These are phyloP conservation scores for Polydrusus pterygomalis DNA, from an alignment of 2,888 invertebrate species.

Conservation along the genomic window DNA sequence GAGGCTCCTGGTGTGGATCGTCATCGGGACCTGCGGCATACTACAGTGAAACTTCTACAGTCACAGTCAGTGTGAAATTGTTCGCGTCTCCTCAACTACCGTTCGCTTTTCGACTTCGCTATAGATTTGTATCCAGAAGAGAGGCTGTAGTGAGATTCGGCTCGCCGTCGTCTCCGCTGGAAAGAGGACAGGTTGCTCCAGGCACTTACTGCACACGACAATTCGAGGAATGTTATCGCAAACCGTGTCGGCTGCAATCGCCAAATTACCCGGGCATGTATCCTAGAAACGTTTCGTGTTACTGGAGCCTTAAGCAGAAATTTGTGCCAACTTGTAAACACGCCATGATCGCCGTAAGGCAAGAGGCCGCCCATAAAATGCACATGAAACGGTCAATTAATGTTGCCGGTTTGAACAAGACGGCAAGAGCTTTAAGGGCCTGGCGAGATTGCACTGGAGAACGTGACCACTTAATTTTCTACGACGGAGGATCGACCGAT, in stretches of 20 bases:
- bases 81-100: slow-evolving; percentile 83
- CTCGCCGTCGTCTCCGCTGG: slow-evolving; percentile 83
- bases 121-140: slow-evolving; percentile 86
- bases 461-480: slow-evolving; percentile 88
- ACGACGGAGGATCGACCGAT: slow-evolving; percentile 88
- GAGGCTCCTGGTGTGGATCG: slow-evolving; percentile 92
- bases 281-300: slow-evolving; percentile 92
- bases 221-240: slow-evolving; percentile 89
- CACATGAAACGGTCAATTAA: slow-evolving; percentile 80
- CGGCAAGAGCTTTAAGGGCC: slow-evolving; percentile 81
- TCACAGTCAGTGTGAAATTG: slow-evolving; percentile 88
- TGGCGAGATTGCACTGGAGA: slow-evolving; percentile 90
- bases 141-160: slow-evolving; percentile 89
- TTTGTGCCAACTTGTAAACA: slow-evolving; percentile 92
- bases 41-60: slow-evolving; percentile 92
- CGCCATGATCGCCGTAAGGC: slow-evolving; percentile 91
- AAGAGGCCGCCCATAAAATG: slow-evolving; percentile 84
- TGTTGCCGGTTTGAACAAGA: slow-evolving; percentile 83
- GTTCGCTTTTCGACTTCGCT: slow-evolving; percentile 87
- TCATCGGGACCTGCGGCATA: slow-evolving; percentile 88
- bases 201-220: slow-evolving; percentile 81
- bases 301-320: slow-evolving; percentile 90
- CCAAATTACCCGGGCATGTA: slow-evolving; percentile 95
- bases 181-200: slow-evolving; percentile 87
- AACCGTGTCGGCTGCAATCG: slow-evolving; percentile 89